A percentile compares a stretch with the other conserved stretches of the same genome.
Conservation (phyloP, 2,113 vertebrate genomes). For the Onychostruthus taczanowskii region DNA sequence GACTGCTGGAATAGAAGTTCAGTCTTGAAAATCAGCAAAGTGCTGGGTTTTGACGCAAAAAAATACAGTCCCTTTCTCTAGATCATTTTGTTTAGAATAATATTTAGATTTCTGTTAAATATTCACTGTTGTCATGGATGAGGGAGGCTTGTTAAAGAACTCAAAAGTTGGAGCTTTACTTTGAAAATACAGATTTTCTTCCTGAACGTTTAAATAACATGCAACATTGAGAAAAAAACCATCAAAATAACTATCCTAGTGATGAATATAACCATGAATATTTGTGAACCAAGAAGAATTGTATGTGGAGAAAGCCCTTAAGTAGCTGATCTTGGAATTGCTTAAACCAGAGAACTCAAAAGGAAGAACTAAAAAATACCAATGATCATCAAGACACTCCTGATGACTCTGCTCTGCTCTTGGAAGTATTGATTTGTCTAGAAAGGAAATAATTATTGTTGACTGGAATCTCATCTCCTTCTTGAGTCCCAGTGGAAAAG, state of each 20-base stretch:
- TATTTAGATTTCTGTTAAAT: not conserved
- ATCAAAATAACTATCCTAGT: not conserved
- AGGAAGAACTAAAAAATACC: not conserved
- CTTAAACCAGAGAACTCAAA: not conserved
- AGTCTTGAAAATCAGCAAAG: not conserved
- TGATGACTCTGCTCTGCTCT: not conserved
- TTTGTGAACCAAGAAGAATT: not conserved
- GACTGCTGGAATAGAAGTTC: not conserved
- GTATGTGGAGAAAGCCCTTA: not conserved
- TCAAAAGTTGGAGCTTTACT: not conserved
- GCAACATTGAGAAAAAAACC: accelerated
- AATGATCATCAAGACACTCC: accelerated
- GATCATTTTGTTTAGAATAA: not conserved
- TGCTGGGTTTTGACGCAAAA: not conserved
- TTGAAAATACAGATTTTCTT: not conserved
- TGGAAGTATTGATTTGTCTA: not conserved
- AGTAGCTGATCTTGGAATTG: not conserved
- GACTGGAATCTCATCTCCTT: not conserved
- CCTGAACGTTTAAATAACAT: not conserved
- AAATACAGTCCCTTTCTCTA: not conserved
- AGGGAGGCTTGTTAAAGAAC: not conserved
- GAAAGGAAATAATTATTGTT: not conserved
- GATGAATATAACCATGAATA: not conserved
- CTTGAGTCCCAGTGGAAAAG: not conserved
- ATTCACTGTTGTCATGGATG: not conserved